These are phyloP conservation scores for Margarornis squamiger DNA, from an alignment of 2,797 vertebrate genomes.

Conservation along the genomic window DNA sequence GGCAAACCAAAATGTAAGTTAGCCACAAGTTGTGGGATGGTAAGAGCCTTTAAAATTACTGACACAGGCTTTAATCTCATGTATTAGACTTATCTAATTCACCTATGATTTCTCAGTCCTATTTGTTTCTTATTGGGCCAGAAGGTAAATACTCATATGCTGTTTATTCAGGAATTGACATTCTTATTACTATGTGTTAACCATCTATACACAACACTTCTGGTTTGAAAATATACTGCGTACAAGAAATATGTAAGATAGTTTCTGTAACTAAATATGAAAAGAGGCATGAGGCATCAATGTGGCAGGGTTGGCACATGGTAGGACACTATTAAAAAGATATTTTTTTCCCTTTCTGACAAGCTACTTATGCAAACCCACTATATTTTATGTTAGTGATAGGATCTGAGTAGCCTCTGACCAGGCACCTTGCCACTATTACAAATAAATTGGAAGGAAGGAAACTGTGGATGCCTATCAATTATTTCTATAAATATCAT, in stretches of 20 bases:
- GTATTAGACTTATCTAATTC: background rate
- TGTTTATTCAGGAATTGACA: slow-evolving; percentile 37
- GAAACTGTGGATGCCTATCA: background rate
- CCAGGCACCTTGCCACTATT: background rate
- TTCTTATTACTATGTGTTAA: slow-evolving; percentile 57
- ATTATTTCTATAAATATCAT: background rate
- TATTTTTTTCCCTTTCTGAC: background rate
- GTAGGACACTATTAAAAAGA: background rate
- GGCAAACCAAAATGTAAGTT: background rate
- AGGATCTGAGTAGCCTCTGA: background rate
- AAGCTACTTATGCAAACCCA: background rate
- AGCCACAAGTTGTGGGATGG: background rate
- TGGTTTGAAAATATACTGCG: slow-evolving; percentile 66
- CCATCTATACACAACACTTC: slow-evolving; percentile 49
- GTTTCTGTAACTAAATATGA: slow-evolving; percentile 46
- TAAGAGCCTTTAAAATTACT: background rate
- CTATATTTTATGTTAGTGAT: background rate
- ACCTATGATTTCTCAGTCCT: background rate
- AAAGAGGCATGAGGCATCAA: slow-evolving; percentile 35
- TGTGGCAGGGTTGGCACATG: slow-evolving; percentile 18
- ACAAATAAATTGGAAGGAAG: background rate
- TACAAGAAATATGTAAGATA: slow-evolving; percentile 52
- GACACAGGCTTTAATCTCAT: background rate
- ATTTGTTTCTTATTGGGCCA: background rate
- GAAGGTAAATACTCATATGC: slow-evolving; percentile 21